These are phyloP conservation scores for Drosophila borealis DNA, from an alignment of 2,888 invertebrate genomes.

Conservation along the genomic window DNA sequence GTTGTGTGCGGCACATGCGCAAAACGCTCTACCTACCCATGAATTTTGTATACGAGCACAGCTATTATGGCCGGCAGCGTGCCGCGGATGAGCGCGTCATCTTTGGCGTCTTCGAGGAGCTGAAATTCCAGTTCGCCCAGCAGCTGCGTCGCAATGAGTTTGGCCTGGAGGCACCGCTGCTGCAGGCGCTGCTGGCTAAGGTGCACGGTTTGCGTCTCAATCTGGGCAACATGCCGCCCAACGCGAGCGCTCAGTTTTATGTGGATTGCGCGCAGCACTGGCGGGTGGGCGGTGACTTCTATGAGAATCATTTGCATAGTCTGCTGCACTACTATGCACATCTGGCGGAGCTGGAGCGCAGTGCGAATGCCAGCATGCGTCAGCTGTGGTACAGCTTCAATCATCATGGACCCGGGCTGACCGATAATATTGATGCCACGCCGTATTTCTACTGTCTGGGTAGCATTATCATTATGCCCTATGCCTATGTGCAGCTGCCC, in stretches of 20 bases:
- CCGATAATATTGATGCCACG: conserved; percentile 75
- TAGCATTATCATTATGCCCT: conserved; percentile 75
- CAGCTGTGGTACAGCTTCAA: conserved; percentile 70
- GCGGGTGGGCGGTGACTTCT: conserved; percentile 63
- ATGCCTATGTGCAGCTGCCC: conserved; percentile 74
- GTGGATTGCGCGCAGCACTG: conserved; percentile 50
- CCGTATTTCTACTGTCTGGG: conserved; percentile 73
- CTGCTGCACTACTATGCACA: conserved; percentile 61
- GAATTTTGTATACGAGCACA: conserved; percentile 76
- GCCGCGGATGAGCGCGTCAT: conserved; percentile 65
- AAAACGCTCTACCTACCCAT: conserved; percentile 70
- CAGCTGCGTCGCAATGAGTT: conserved; percentile 64
- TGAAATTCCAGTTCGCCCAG: conserved; percentile 62
- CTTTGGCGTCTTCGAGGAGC: conserved; percentile 60
- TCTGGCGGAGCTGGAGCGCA: conserved; percentile 50
- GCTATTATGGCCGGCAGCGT: conserved; percentile 55
- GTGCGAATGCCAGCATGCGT: conserved; percentile 15
- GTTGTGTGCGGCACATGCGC: conserved; percentile 78
- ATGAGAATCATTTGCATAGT: conserved; percentile 73
- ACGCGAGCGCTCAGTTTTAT: conserved; percentile 61
- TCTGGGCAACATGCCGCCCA: conserved; percentile 75
- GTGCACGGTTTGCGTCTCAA: conserved; percentile 66
- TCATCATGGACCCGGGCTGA: conserved; percentile 68
- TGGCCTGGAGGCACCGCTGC: conserved; percentile 41
- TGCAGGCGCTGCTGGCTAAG: conserved; percentile 64